Evolutionary conservation across 2,113 vertebrate species (phyloP).

Genomic region (Larimichthys crocea): DNA sequence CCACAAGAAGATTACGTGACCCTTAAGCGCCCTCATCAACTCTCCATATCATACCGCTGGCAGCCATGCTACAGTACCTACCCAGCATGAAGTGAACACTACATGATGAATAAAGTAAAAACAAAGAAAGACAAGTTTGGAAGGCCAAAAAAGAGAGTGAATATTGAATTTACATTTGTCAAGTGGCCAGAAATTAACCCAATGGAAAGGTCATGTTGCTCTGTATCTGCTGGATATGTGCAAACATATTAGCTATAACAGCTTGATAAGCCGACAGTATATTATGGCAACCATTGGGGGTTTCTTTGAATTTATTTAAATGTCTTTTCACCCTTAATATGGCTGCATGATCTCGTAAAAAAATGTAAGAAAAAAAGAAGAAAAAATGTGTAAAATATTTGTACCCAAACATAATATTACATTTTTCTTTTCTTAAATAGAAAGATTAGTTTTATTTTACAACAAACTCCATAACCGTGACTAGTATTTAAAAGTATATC

Average conservation of each 20-base stretch:
- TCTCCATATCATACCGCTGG: neutral
- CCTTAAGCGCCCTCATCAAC: neutral
- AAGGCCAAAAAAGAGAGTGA: neutral
- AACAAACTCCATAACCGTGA: neutral
- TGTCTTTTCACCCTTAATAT: neutral
- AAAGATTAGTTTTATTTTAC: neutral
- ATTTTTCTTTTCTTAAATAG: neutral
- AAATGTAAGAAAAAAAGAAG: too few species aligned
- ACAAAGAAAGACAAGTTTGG: neutral
- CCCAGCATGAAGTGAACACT: neutral
- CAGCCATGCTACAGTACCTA: neutral
- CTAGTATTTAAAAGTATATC: neutral
- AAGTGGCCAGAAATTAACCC: neutral
- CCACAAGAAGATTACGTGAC: neutral
- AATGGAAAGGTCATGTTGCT: neutral
- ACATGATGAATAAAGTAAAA: neutral
- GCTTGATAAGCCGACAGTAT: neutral
- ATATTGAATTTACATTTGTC: neutral
- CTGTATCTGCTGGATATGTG: neutral
- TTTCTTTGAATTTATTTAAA: neutral
- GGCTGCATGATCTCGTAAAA: neutral
- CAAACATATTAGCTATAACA: neutral
- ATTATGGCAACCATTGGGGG: neutral
- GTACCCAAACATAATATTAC: neutral
- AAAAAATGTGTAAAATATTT: neutral